Evolutionary conservation across 2,888 invertebrate genomes (phyloP).

Genomic region (Portevinia maculata): DNA sequence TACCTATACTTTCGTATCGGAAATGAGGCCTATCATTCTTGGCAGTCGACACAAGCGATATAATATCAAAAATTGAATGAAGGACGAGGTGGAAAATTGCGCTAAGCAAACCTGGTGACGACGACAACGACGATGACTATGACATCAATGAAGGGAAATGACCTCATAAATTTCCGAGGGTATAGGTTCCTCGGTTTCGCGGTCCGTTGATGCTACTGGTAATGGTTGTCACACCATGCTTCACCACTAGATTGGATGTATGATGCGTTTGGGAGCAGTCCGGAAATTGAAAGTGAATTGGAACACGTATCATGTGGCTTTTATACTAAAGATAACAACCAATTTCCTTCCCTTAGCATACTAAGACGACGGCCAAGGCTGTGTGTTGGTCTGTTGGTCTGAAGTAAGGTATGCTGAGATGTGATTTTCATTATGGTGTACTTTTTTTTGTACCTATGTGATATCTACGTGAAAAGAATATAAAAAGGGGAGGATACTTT

Average conservation of each 20-base stretch:
- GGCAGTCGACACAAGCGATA: slow-evolving; percentile 31
- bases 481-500: slow-evolving; percentile 2
- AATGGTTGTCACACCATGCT: slow-evolving; percentile 1
- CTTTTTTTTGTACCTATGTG: neutral
- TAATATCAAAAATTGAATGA: slow-evolving; percentile 48
- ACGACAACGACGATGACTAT: neutral
- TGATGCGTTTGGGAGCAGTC: slow-evolving; percentile 34
- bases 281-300: slow-evolving; percentile 73
- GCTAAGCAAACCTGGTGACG: slow-evolving; percentile 18
- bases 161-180: slow-evolving; percentile 55
- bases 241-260: slow-evolving; percentile 22
- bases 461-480: slow-evolving; percentile 66
- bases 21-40: slow-evolving; percentile 62
- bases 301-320: slow-evolving; percentile 63
- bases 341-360: slow-evolving; percentile 37
- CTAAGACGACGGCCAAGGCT: neutral
- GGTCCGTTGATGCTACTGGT: neutral
- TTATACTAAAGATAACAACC: slow-evolving; percentile 48
- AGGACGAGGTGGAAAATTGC: slow-evolving; percentile 58
- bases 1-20: slow-evolving; percentile 63
- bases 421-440: slow-evolving; percentile 44
- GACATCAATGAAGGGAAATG: slow-evolving; percentile 26
- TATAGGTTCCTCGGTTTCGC: slow-evolving; percentile 8
- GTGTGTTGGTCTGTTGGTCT: slow-evolving; percentile 18
- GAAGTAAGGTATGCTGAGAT: slow-evolving; percentile 27